Evolutionary conservation across 2,888 invertebrate genomes (phyloP), one percentile per base, ranked within the genome.

Genomic region (Drosophila peninsularis): DNA sequence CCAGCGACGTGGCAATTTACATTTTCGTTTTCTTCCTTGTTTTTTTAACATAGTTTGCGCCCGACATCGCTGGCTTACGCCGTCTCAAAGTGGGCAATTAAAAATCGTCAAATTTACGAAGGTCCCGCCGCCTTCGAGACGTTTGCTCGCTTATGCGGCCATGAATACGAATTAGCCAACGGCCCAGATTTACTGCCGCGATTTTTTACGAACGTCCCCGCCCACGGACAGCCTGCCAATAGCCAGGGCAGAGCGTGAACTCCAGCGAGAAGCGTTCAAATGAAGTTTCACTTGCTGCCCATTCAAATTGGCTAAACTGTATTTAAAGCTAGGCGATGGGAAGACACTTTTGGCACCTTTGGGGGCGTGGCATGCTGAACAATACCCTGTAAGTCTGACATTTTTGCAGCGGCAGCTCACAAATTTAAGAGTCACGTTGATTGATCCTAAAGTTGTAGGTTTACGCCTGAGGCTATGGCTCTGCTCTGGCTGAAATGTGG

Each of bases 61-160:
- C 63, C 30, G 62, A 56, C 67, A 67, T 67, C 53, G 45, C 45
- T 50, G 77, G 68, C 68, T 63, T 60, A 58, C 53, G 27, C 63
- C 45, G 50, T 53, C 32, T 41, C 54, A 30, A 71, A 81, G 55
- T 71, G 66, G 77, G 65, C 86, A 82, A 80, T 86, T 83, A 83
- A 78, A 83, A 82, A 81, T 69, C 71, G 78, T 86, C 68, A 84
- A 73, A 64, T 47, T 58, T 54, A 45, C 53, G 54, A 71, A 63
- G 67, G 74, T 60, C 53, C 65, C 60, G 49, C 60, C 45, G 73
- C 53, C 65, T 34, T 45, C 37, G 52, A 56, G 50, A 41, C 57
- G 41, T 44, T 49, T 52, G 49, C 32, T 45, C 57, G 44, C 47
- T 52, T 36, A 41, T 50, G 50, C 54, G 42, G 70, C 39, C 71